Conservation (phyloP, 2,113 vertebrate species). For the Cnemophilus loriae region DNA sequence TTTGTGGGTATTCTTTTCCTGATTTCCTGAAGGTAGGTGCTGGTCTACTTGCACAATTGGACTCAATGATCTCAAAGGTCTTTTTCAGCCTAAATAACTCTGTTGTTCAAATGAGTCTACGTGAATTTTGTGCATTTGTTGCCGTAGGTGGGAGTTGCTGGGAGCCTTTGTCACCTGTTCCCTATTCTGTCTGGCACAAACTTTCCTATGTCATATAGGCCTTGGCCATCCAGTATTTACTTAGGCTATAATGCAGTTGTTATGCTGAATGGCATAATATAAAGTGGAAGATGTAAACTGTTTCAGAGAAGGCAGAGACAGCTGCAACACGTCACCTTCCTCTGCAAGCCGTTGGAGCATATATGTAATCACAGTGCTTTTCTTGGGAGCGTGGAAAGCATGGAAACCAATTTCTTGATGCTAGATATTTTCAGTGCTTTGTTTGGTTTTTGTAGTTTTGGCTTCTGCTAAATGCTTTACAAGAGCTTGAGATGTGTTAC, state of each 20-base stretch:
- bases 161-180: neutral
- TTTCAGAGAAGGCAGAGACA: neutral
- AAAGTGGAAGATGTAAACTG: neutral
- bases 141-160: neutral
- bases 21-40: neutral
- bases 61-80: neutral
- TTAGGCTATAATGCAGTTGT: neutral
- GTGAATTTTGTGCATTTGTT: neutral
- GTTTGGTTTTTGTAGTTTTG: neutral
- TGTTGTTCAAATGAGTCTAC: neutral
- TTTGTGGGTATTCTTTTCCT: neutral
- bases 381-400: neutral
- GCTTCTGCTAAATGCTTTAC: slow-evolving; percentile 6
- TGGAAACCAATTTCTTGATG: neutral
- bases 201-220: neutral
- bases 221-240: neutral
- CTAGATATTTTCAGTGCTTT: neutral
- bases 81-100: neutral
- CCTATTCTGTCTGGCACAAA: neutral
- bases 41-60: neutral
- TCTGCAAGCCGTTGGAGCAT: neutral
- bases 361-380: neutral
- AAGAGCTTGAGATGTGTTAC: neutral
- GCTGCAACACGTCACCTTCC: neutral
- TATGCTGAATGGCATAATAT: neutral